phyloP scores from a whole-genome alignment of 2,113 vertebrate genomes.

The Grallaria varia region DNA sequence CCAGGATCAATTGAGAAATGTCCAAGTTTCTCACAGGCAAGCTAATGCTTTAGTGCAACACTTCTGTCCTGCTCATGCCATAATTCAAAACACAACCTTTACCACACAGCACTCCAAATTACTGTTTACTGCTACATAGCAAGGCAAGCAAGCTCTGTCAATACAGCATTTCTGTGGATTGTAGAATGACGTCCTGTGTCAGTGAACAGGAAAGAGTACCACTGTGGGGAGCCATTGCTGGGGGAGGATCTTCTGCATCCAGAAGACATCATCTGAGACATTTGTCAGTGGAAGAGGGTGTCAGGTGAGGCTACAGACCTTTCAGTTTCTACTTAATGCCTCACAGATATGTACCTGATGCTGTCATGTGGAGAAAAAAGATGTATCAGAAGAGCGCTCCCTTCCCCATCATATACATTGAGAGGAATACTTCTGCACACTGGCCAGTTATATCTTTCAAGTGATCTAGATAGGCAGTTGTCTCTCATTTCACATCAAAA shows the following conservation, averaged over 20 bases:
- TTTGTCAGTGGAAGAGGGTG: not conserved
- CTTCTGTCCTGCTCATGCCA: not conserved
- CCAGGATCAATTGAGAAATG: not conserved
- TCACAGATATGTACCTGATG: not conserved
- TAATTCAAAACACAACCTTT: not conserved
- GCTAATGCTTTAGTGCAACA: not conserved
- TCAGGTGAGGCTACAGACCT: not conserved
- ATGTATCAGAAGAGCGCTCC: not conserved
- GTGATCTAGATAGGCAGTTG: not conserved
- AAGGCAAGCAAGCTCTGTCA: not conserved
- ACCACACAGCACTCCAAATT: not conserved
- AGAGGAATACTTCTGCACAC: not conserved
- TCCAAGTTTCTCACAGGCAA: not conserved
- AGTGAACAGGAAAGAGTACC: not conserved
- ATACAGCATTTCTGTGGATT: not conserved
- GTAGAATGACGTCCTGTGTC: not conserved
- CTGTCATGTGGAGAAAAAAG: not conserved
- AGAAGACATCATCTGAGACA: not conserved
- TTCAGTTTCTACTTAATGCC: not conserved
- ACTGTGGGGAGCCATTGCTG: not conserved
- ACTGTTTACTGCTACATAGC: not conserved
- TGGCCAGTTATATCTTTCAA: not conserved
- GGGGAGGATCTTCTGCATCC: not conserved
- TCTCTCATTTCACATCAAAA: not conserved
- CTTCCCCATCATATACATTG: not conserved